Evolutionary conservation across 1,140 invertebrate genomes (phyloP).

Genomic region (Anoplolepis gracilipes): DNA sequence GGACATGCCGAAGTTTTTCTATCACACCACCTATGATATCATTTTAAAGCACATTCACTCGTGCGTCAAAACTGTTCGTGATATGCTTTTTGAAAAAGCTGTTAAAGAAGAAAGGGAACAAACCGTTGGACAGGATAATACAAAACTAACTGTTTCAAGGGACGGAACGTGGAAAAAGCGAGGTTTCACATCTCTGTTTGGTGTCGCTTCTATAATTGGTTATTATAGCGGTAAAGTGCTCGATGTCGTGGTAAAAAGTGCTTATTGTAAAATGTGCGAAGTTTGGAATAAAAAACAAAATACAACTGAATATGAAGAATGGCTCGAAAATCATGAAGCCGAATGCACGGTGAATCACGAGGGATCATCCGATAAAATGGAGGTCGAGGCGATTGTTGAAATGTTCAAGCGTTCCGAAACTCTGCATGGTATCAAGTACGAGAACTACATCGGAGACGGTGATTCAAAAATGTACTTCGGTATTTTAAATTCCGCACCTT

Average conservation of each 20-base stretch:
- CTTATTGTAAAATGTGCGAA: conserved; percentile 46
- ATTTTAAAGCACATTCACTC: conserved; percentile 35
- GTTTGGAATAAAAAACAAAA: conserved; percentile 36
- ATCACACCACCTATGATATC: conserved; percentile 13
- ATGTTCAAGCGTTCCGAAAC: conserved; percentile 55
- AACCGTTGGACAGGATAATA: background rate
- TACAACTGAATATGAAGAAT: background rate
- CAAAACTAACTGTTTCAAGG: conserved; percentile 37
- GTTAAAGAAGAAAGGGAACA: conserved; percentile 32
- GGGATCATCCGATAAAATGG: conserved; percentile 63
- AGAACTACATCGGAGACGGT: conserved; percentile 63
- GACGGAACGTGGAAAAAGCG: conserved; percentile 71
- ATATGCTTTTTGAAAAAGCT: conserved; percentile 35
- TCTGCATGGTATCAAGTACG: conserved; percentile 25
- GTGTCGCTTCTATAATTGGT: conserved; percentile 66
- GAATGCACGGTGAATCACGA: conserved; percentile 52
- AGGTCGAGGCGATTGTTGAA: conserved; percentile 56
- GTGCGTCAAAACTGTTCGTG: conserved; percentile 31
- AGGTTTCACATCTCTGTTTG: conserved; percentile 68
- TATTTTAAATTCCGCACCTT: background rate
- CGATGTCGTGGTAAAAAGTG: conserved; percentile 53
- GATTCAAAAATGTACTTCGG: conserved; percentile 61
- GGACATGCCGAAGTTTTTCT: conserved; percentile 26
- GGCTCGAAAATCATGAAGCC: background rate
- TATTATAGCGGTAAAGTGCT: conserved; percentile 70